These are phyloP conservation scores for Ameiurus melas DNA, from an alignment of 2,113 vertebrate species.

Conservation along the genomic window DNA sequence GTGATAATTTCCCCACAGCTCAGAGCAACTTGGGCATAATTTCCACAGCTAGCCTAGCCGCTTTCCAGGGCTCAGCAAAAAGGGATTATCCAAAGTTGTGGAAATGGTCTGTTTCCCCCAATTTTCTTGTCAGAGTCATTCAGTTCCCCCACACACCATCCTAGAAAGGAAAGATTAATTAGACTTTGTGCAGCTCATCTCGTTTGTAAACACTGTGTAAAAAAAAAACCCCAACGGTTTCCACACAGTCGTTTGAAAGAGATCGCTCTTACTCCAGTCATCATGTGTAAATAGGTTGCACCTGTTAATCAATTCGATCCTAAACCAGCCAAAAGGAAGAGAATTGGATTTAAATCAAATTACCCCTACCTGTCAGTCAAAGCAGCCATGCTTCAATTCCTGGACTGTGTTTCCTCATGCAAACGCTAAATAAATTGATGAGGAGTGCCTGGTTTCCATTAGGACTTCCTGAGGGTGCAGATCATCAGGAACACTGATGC, in stretches of 20 bases:
- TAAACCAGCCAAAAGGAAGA: constrained; percentile 9
- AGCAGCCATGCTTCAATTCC: constrained; percentile 23
- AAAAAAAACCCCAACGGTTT: neutral
- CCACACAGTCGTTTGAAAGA: neutral
- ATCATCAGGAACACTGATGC: constrained; percentile 20
- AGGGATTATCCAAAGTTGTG: constrained; percentile 67
- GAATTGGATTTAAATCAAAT: constrained; percentile 54
- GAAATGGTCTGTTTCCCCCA: constrained; percentile 70
- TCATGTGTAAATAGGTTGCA: constrained; percentile 23
- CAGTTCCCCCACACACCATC: constrained; percentile 59
- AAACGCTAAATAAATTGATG: constrained; percentile 43
- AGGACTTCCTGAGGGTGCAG: constrained; percentile 37
- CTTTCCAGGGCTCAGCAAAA: constrained; percentile 51
- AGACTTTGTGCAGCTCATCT: neutral
- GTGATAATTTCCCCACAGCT: constrained; percentile 70
- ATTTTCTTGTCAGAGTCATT: constrained; percentile 71
- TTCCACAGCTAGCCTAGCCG: constrained; percentile 38
- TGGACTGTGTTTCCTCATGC: constrained; percentile 55
- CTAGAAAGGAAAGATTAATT: constrained; percentile 55
- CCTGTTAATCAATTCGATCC: constrained; percentile 55
- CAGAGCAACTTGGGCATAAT: constrained; percentile 49
- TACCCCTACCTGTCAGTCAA: constrained; percentile 59
- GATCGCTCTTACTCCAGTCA: neutral
- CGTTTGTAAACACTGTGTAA: neutral
- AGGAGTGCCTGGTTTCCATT: constrained; percentile 63